A percentile compares a stretch with the other conserved stretches of the same genome.
Conservation (phyloP, 2,888 invertebrate species). For the Microchrysa polita region DNA sequence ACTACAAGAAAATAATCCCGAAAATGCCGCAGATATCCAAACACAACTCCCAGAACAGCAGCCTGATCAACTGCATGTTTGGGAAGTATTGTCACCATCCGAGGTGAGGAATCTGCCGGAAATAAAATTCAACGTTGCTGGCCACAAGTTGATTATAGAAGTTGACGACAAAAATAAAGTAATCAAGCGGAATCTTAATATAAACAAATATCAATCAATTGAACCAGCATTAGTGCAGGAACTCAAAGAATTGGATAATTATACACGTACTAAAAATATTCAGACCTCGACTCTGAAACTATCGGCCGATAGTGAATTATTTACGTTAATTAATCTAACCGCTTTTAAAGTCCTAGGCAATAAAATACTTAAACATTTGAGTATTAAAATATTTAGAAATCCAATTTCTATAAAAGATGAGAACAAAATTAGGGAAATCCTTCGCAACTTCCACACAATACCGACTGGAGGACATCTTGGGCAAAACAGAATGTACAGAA, state of each 20-base stretch:
- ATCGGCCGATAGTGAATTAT: not conserved
- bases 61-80: constrained; percentile 36
- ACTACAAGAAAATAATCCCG: not conserved
- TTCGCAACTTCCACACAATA: not conserved
- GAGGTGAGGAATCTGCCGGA: not conserved
- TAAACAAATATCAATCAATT: not conserved
- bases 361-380: not conserved
- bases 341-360: not conserved
- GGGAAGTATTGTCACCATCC: constrained; percentile 12
- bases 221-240: constrained; percentile 18
- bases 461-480: constrained; percentile 19
- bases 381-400: not conserved
- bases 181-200: not conserved
- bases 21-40: not conserved
- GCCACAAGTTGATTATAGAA: not conserved
- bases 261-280: not conserved
- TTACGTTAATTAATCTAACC: not conserved
- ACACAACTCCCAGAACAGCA: not conserved
- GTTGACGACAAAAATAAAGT: not conserved
- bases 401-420: not conserved
- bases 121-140: not conserved
- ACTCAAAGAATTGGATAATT: not conserved
- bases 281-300: not conserved
- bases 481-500: constrained; percentile 17
- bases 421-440: not conserved